These are phyloP conservation scores for Gastracanthus pulcherrimus DNA, from an alignment of 2,888 invertebrate species.

Conservation along the genomic window DNA sequence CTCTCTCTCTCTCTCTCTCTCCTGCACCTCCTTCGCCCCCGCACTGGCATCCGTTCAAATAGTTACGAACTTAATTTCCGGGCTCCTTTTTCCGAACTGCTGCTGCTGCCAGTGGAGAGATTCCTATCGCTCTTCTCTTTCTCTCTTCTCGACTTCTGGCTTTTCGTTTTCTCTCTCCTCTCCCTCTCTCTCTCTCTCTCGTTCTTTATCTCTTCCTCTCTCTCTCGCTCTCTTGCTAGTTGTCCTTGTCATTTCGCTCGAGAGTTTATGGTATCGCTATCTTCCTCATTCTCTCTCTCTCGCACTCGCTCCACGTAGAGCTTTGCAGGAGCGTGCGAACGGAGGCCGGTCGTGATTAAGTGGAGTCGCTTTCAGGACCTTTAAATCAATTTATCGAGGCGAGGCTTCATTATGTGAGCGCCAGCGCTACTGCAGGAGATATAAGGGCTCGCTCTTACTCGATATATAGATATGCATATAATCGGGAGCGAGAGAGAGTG, in stretches of 20 bases:
- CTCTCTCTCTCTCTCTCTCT: conserved; percentile 14
- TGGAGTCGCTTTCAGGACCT: conserved; percentile 48
- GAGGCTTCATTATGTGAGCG: conserved; percentile 42
- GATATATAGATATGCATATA: neutral
- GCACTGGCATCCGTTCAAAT: conserved; percentile 70
- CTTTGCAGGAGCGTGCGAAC: neutral
- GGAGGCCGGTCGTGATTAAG: conserved; percentile 24
- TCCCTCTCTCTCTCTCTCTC: neutral
- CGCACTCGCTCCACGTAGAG: neutral
- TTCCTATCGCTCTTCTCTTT: conserved; percentile 20
- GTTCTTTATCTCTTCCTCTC: neutral
- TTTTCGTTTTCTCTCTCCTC: neutral
- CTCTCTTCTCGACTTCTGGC: conserved; percentile 11
- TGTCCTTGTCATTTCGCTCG: conserved; percentile 16
- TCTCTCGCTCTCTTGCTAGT: neutral
- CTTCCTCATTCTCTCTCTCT: neutral
- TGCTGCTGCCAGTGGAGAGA: conserved; percentile 24
- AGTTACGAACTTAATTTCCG: conserved; percentile 70
- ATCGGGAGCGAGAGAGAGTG: neutral
- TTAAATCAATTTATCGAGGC: conserved; percentile 53
- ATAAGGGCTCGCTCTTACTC: neutral
- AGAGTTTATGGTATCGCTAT: conserved; percentile 26
- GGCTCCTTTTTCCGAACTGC: conserved; percentile 54
- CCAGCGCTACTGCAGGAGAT: neutral
- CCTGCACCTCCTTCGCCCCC: conserved; percentile 54